Conservation (phyloP, 53 echinoderm and acorn worm species). For the Astropecten irregularis region DNA sequence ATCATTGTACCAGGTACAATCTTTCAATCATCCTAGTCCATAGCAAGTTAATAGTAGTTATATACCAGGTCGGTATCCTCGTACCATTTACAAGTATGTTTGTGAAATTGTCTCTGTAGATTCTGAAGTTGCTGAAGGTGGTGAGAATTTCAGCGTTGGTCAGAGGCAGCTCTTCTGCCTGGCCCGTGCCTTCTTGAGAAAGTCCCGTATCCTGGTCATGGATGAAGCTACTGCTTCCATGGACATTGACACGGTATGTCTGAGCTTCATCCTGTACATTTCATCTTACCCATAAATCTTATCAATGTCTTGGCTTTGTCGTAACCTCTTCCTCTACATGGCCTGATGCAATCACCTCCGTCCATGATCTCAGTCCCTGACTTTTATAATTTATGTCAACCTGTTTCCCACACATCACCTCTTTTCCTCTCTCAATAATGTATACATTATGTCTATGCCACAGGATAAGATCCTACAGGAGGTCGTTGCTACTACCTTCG, state of each 20-base stretch:
- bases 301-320: no score
- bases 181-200: constrained; percentile 68
- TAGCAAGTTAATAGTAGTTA: no score
- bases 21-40: no score
- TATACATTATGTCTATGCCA: neutral
- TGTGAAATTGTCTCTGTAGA: no score
- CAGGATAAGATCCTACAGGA: constrained; percentile 84
- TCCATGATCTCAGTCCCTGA: no score
- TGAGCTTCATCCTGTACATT: neutral
- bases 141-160: constrained; percentile 75
- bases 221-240: constrained; percentile 83
- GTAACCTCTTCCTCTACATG: no score
- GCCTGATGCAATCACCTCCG: no score
- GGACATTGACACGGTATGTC: constrained; percentile 71
- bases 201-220: constrained; percentile 71
- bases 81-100: no score
- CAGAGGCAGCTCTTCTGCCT: constrained; percentile 74
- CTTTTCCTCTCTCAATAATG: neutral
- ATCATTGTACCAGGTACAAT: no score
- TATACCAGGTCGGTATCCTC: no score
- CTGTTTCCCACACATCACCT: neutral
- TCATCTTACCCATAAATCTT: neutral
- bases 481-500: constrained; percentile 76
- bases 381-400: no score
- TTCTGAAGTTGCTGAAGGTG: constrained; percentile 59